Conservation (phyloP, 2,797 vertebrate genomes). For the Propithecus perrieri region DNA sequence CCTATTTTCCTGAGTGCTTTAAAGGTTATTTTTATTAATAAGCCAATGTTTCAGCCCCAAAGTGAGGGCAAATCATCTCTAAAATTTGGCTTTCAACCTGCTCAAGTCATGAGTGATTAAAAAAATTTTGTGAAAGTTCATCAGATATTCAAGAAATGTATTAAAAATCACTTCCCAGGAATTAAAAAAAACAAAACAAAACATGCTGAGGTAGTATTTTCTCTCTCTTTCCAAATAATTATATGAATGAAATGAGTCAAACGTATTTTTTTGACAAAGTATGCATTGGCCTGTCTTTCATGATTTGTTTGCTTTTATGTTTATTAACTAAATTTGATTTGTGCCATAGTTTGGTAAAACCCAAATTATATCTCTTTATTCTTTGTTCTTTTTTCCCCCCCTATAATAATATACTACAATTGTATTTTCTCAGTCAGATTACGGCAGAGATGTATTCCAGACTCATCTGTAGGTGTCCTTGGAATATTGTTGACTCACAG, state of each 20-base stretch:
- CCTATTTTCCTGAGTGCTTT: constrained; percentile 48
- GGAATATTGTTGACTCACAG: not conserved
- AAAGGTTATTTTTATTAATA: constrained; percentile 50
- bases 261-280: not conserved
- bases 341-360: not conserved
- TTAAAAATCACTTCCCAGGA: not conserved
- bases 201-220: not conserved
- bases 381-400: not conserved
- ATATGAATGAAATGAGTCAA: not conserved
- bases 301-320: constrained; percentile 1
- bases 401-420: not conserved
- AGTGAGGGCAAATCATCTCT: not conserved
- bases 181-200: not conserved
- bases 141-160: not conserved
- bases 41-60: not conserved
- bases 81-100: not conserved
- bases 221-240: not conserved
- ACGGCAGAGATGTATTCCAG: not conserved
- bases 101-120: constrained; percentile 12
- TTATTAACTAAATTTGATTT: constrained; percentile 26
- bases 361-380: not conserved
- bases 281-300: not conserved
- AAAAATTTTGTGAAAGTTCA: not conserved
- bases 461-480: not conserved
- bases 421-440: not conserved